phyloP scores from a whole-genome alignment of 1,140 invertebrate species.

The Drosophila malerkotliana region DNA sequence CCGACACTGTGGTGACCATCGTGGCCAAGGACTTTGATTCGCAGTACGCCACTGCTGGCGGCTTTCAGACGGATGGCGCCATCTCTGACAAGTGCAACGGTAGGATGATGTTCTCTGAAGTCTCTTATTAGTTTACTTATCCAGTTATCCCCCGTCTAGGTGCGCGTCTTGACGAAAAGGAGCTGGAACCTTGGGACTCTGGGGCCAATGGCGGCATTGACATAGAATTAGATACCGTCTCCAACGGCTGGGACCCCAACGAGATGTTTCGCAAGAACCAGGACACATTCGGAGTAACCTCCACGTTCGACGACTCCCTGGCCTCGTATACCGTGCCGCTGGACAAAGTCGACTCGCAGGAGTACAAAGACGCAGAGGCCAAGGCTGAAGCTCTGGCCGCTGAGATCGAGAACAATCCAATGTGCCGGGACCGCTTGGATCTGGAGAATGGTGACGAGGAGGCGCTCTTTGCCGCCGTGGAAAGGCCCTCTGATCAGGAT shows the following conservation, averaged over 20 bases:
- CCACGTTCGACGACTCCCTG: conserved; percentile 93
- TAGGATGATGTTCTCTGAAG: conserved; percentile 46
- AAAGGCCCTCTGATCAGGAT: conserved; percentile 82
- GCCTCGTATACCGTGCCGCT: conserved; percentile 94
- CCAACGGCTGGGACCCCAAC: conserved; percentile 96
- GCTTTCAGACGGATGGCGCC: conserved; percentile 93
- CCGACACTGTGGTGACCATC: conserved; percentile 92
- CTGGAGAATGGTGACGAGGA: conserved; percentile 97
- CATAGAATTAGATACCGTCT: conserved; percentile 88
- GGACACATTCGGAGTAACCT: conserved; percentile 93
- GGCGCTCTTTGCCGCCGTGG: conserved; percentile 89
- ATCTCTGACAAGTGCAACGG: conserved; percentile 88
- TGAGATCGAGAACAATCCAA: conserved; percentile 94
- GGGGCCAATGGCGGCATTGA: conserved; percentile 87
- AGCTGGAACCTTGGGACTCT: conserved; percentile 95
- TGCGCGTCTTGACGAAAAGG: conserved; percentile 88
- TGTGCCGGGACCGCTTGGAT: conserved; percentile 91
- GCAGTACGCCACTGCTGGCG: conserved; percentile 93
- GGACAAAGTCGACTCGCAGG: conserved; percentile 92
- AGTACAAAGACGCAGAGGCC: conserved; percentile 93
- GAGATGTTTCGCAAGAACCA: conserved; percentile 98
- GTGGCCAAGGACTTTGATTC: conserved; percentile 92
- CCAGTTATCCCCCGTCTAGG: conserved; percentile 47
- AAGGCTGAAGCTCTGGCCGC: conserved; percentile 94
- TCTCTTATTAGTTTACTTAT: neutral